phyloP scores from a whole-genome alignment of 2,797 vertebrate species.

The Galagoides demidoff region DNA sequence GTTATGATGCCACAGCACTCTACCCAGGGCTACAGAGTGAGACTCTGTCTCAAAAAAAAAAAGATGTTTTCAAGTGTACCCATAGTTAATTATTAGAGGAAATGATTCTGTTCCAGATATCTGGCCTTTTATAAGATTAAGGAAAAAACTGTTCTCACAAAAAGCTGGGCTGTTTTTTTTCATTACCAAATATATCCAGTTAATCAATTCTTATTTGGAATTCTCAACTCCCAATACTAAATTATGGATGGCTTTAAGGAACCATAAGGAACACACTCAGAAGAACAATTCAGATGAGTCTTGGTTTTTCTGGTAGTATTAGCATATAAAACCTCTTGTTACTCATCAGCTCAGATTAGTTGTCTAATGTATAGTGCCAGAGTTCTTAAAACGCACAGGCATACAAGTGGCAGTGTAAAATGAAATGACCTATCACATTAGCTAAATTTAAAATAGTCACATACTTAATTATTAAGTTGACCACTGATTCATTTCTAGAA shows the following conservation, averaged over 20 bases:
- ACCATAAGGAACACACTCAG: constrained; percentile 19
- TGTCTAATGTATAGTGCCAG: background rate
- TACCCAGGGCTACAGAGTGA: no score
- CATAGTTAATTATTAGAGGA: constrained; percentile 15
- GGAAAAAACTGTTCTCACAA: constrained; percentile 18
- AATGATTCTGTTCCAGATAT: constrained; percentile 18
- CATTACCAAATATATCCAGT: constrained; percentile 23
- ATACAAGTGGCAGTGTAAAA: constrained; percentile 24
- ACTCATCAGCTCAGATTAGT: background rate
- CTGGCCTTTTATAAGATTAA: constrained; percentile 33
- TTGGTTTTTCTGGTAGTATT: constrained; percentile 20
- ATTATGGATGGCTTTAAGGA: constrained; percentile 45
- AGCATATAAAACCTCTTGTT: constrained; percentile 12
- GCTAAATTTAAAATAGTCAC: constrained; percentile 28
- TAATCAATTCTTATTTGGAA: constrained; percentile 49
- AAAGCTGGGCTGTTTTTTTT: constrained; percentile 15
- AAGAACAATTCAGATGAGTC: constrained; percentile 27
- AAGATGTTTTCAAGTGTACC: constrained; percentile 9
- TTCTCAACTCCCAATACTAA: constrained; percentile 17
- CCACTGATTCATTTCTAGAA: background rate
- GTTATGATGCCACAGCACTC: no score
- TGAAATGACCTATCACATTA: background rate
- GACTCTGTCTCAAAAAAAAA: no score
- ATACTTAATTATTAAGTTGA: constrained; percentile 3
- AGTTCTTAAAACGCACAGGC: constrained; percentile 31